These are phyloP conservation scores for Myiotriccus ornatus DNA, from an alignment of 2,797 vertebrate genomes.

Conservation along the genomic window DNA sequence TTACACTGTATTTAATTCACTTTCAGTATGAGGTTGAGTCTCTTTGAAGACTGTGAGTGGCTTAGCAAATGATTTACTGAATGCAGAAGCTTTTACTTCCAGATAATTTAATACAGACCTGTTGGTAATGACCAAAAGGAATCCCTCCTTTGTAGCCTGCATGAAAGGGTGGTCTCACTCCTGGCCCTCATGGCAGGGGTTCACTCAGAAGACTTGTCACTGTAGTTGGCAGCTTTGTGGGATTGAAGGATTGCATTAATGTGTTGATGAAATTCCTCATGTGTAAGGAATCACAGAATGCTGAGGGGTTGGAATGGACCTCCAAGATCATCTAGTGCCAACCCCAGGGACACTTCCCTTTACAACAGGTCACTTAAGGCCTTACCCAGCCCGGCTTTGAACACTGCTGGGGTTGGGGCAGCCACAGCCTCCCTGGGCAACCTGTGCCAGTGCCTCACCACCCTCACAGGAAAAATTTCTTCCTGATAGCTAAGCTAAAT, in stretches of 20 bases:
- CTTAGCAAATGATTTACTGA: slow-evolving; percentile 39
- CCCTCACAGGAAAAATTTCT: background rate
- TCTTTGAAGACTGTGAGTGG: slow-evolving; percentile 48
- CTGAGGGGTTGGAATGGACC: background rate
- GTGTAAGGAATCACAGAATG: background rate
- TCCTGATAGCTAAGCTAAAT: background rate
- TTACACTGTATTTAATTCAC: slow-evolving; percentile 53
- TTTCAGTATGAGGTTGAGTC: slow-evolving; percentile 48
- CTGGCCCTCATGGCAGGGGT: background rate
- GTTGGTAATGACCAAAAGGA: slow-evolving; percentile 60
- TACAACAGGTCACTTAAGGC: background rate
- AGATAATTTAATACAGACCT: slow-evolving; percentile 12
- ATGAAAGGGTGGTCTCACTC: background rate
- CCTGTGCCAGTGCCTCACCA: background rate
- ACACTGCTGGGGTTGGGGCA: background rate
- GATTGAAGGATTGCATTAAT: background rate
- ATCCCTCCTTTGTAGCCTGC: slow-evolving; percentile 18
- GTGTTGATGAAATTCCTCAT: background rate
- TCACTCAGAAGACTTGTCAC: background rate
- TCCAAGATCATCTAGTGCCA: background rate
- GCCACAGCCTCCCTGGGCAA: background rate
- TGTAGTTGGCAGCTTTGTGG: slow-evolving; percentile 12
- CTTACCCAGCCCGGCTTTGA: background rate
- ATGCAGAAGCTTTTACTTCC: slow-evolving; percentile 46
- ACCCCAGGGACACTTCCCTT: background rate